A percentile compares a stretch with the other conserved stretches of the same genome.
Conservation (phyloP, 2,797 vertebrate species). For the Sus cebifrons region DNA sequence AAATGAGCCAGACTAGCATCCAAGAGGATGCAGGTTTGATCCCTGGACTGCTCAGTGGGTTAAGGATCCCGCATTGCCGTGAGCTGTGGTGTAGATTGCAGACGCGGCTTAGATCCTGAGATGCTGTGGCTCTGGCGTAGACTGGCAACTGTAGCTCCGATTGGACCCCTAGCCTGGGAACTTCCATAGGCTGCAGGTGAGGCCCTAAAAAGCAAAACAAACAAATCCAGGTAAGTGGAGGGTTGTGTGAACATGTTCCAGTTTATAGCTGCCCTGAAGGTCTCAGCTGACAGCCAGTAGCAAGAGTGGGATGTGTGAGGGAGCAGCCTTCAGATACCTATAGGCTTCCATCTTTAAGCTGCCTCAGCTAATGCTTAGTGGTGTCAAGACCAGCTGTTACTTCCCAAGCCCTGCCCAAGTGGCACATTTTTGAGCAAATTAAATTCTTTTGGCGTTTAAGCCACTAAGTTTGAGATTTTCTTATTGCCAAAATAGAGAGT, state of each 20-base stretch:
- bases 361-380: background rate
- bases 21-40: too few relatives aligned
- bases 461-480: background rate
- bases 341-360: background rate
- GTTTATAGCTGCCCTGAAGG: background rate
- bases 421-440: background rate
- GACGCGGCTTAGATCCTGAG: too few relatives aligned
- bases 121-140: too few relatives aligned
- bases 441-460: slow-evolving; percentile 1
- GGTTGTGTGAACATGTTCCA: background rate
- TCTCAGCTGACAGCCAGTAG: background rate
- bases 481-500: background rate
- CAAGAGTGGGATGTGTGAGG: background rate
- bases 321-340: background rate
- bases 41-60: too few relatives aligned
- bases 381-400: background rate
- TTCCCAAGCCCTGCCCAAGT: background rate
- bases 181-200: too few relatives aligned
- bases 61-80: too few relatives aligned
- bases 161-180: too few relatives aligned
- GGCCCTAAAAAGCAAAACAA: too few relatives aligned
- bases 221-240: background rate
- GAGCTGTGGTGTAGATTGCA: too few relatives aligned
- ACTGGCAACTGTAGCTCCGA: too few relatives aligned
- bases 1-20: too few relatives aligned